Evolutionary conservation across 64 coral and sea anemone species (phyloP), one percentile per base, ranked within the genome.

Genomic region (Pachyseris speciosa): DNA sequence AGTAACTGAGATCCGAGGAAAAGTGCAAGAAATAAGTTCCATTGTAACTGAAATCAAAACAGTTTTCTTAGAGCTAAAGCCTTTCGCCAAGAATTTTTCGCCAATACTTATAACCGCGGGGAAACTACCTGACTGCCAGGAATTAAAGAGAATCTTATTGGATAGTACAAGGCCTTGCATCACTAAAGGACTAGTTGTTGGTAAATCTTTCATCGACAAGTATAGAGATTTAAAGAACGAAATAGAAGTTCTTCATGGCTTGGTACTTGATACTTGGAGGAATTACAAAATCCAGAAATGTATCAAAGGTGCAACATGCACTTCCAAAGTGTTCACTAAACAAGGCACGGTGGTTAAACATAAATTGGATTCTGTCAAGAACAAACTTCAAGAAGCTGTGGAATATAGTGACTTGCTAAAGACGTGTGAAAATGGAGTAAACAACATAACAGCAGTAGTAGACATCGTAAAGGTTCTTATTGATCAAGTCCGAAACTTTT

Each of bases 251-350:
- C 43, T 98, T 27, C 73, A 69, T 16, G 55, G 60, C 31, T 83
- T 98, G 88, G 83, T 94, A 27, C 89, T 88, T 1, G 90, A 88
- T 22, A 88, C 89, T 20, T 88, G 93, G 64, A 90, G 73, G 25
- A 92, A 89, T 67, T 88, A 94, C 43, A 90, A 84, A 42, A 77
- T 87, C 20, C 96, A 94, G 13, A 94, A 94, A 55, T 98, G 96
- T 60, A 73, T 98, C 34, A 98, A 92, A 69, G 96, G 96, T 24
- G 92, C 84, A 7, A 83, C 88, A 7, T 98, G 96, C 61, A 83
- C 94, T 37, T 88, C 89, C 15, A 94, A 98, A 27, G 89, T 79
- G 7, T 98, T 98, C 30, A 94, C 72, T 7, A 37, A 98, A 12
- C 96, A 98, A 92, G 96, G 75, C 15, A 94, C 84, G 48, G 84